Evolutionary conservation across 2,888 invertebrate genomes (phyloP).

Genomic region (Schizaphis graminum): DNA sequence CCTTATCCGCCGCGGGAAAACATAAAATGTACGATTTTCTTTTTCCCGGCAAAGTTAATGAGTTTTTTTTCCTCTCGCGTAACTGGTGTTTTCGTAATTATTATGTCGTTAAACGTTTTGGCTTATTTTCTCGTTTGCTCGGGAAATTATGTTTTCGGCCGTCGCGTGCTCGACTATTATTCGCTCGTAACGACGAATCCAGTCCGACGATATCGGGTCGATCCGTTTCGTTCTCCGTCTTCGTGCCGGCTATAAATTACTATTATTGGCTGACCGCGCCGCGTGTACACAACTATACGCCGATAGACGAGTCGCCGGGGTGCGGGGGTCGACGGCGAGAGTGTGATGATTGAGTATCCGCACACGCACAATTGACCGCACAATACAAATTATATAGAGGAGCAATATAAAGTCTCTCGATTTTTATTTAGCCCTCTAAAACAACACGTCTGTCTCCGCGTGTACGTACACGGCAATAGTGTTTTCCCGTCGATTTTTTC

Average conservation of each 20-base stretch:
- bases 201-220: not conserved
- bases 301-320: not conserved
- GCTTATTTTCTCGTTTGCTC: not conserved
- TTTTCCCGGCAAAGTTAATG: not conserved
- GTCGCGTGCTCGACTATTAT: not conserved
- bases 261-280: not conserved
- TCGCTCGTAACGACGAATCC: not conserved
- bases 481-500: not conserved
- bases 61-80: constrained; percentile 21
- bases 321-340: not conserved
- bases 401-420: not conserved
- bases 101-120: constrained; percentile 32
- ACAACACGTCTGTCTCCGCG: not conserved
- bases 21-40: constrained; percentile 15
- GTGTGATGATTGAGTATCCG: not conserved
- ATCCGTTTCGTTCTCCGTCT: not conserved
- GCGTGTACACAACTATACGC: too few relatives aligned
- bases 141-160: not conserved
- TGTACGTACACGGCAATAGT: not conserved
- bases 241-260: not conserved
- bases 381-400: not conserved
- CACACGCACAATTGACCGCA: not conserved
- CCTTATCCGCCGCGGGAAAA: constrained; percentile 27
- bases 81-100: constrained; percentile 45
- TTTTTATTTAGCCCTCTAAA: not conserved